Percentiles rank a stretch among this genome's conserved stretches.
Evolutionary conservation across 2,797 vertebrate species (phyloP).

Genomic region (Notoglanidium macrostoma): DNA sequence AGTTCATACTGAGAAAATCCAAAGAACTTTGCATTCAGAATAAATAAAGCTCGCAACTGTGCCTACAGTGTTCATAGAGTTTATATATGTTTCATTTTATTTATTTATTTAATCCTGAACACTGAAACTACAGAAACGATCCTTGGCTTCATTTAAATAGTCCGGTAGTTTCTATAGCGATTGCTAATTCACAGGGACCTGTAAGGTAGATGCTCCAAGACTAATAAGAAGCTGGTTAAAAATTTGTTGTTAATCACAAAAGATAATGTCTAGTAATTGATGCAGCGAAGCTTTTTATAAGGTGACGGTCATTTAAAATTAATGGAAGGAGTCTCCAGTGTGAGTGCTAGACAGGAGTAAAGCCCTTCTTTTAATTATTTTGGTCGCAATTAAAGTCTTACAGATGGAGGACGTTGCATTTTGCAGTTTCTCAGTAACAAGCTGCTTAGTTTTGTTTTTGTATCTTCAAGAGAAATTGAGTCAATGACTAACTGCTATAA

Average conservation of each 20-base stretch:
- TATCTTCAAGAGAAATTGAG: neutral
- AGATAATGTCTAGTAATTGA: neutral
- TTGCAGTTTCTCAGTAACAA: neutral
- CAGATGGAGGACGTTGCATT: neutral
- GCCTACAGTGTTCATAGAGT: conserved; percentile 20
- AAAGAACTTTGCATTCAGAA: conserved; percentile 29
- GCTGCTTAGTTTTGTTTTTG: neutral
- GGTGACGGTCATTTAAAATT: neutral
- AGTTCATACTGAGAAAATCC: conserved; percentile 39
- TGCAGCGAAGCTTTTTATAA: neutral
- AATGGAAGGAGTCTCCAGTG: neutral
- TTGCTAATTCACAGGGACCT: neutral
- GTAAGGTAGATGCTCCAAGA: neutral
- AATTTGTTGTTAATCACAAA: neutral
- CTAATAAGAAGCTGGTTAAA: neutral
- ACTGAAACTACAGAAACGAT: neutral
- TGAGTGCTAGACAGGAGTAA: neutral
- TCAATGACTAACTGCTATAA: neutral
- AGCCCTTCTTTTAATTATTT: neutral
- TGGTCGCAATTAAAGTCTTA: neutral
- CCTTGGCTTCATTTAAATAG: neutral
- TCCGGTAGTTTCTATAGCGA: neutral
- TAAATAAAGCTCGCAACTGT: conserved; percentile 29
- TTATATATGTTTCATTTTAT: neutral
- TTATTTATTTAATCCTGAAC: neutral